These are phyloP conservation scores for Elysia chlorotica DNA, from an alignment of 1,140 invertebrate genomes.

Conservation along the genomic window DNA sequence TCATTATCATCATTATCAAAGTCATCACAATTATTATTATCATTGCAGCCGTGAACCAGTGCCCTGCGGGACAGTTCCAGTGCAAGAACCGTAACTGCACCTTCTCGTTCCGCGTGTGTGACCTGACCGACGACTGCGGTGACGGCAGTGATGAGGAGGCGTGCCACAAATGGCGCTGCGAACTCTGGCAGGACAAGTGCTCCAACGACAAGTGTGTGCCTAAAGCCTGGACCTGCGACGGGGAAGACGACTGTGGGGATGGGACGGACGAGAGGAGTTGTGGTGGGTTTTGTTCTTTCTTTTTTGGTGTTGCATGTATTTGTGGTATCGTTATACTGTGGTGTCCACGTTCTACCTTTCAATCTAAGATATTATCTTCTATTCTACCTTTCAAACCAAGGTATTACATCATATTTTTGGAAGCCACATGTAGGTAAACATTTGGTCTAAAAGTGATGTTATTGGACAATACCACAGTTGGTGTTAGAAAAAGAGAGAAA, in stretches of 20 bases:
- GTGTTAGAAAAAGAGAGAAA: no score
- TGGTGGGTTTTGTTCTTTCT: slow-evolving; percentile 57
- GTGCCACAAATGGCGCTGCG: slow-evolving; percentile 61
- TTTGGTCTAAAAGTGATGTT: no score
- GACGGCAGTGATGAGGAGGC: slow-evolving; percentile 85
- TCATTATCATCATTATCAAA: no score
- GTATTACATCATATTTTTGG: no score
- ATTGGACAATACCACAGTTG: no score
- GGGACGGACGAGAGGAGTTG: slow-evolving; percentile 95
- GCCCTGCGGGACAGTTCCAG: slow-evolving; percentile 86
- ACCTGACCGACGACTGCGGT: slow-evolving; percentile 84
- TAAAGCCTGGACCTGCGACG: slow-evolving; percentile 49
- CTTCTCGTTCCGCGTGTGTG: slow-evolving; percentile 86
- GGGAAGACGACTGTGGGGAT: slow-evolving; percentile 91
- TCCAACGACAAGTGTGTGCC: slow-evolving; percentile 50
- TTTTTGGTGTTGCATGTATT: neutral
- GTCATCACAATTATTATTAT: no score
- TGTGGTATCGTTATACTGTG: neutral
- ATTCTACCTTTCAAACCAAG: no score
- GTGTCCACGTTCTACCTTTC: neutral
- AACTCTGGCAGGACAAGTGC: slow-evolving; percentile 52
- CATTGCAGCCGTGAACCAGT: slow-evolving; percentile 65
- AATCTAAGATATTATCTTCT: no score
- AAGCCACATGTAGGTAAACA: no score
- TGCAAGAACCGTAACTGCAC: slow-evolving; percentile 93